Conservation (phyloP, 2,113 vertebrate species). For the Prionailurus bengalensis region DNA sequence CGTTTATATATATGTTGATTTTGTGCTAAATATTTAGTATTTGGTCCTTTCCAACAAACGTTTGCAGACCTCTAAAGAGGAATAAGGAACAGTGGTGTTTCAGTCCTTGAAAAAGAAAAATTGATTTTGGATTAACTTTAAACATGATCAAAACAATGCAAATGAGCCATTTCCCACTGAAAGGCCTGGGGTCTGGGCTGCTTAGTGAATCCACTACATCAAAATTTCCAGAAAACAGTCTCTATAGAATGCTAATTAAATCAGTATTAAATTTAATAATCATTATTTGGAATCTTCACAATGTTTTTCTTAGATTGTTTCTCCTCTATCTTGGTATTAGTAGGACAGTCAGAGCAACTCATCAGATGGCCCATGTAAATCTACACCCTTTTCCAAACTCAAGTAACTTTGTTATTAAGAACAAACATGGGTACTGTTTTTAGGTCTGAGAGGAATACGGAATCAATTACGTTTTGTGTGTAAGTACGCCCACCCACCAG, state of each 20-base stretch:
- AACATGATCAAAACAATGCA: conserved; percentile 8
- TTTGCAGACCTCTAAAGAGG: not conserved
- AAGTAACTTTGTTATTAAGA: conserved; percentile 62
- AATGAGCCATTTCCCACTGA: not conserved
- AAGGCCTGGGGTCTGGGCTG: not conserved
- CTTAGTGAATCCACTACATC: not conserved
- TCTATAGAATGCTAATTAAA: conserved; percentile 42
- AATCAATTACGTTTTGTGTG: conserved; percentile 10
- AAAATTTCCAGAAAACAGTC: conserved; percentile 21
- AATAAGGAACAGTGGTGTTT: not conserved
- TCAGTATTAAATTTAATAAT: conserved; percentile 53
- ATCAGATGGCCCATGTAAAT: not conserved
- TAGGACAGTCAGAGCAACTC: not conserved
- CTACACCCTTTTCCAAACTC: not conserved
- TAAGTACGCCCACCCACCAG: not conserved
- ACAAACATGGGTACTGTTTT: not conserved
- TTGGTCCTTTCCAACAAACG: not conserved
- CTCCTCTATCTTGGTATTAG: conserved; percentile 13
- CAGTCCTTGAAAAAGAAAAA: conserved; percentile 49
- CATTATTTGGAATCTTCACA: not conserved
- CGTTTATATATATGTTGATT: not conserved
- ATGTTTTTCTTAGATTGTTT: conserved; percentile 4
- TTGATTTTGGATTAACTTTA: conserved; percentile 46
- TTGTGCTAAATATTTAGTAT: not conserved
- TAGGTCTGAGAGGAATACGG: conserved; percentile 30